A percentile compares a stretch with the other conserved stretches of the same genome.
Conservation (phyloP, 2,113 vertebrate species). For the Campylorhamphus procurvoides region DNA sequence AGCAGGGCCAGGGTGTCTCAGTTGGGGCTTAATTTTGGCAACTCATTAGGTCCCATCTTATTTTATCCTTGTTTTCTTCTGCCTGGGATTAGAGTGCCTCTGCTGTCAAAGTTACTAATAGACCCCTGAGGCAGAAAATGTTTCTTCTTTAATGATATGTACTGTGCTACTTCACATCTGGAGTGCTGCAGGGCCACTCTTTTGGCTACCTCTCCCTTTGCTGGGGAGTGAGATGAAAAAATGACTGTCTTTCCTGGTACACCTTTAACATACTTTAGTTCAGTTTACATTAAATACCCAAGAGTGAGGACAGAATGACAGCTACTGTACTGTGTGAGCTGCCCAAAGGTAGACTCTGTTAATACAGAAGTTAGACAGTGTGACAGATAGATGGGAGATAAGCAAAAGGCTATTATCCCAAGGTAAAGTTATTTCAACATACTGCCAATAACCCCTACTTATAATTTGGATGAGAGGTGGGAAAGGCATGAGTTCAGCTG, state of each 20-base stretch:
- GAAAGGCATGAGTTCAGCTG: constrained; percentile 66
- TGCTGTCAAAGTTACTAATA: constrained; percentile 66
- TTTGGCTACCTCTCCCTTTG: constrained; percentile 63
- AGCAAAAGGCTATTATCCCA: constrained; percentile 77
- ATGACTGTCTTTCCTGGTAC: constrained; percentile 56
- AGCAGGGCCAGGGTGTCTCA: neutral
- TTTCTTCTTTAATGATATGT: constrained; percentile 40
- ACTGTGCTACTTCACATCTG: constrained; percentile 71
- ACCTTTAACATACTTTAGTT: constrained; percentile 74
- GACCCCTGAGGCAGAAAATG: constrained; percentile 55
- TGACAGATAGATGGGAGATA: constrained; percentile 81
- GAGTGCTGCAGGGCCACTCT: constrained; percentile 75
- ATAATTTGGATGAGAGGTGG: constrained; percentile 70
- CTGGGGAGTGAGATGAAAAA: constrained; percentile 59
- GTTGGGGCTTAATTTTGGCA: neutral
- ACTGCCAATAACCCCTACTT: constrained; percentile 71
- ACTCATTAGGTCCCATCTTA: neutral
- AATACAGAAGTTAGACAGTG: constrained; percentile 82
- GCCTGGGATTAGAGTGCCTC: constrained; percentile 36
- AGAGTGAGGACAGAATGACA: constrained; percentile 83
- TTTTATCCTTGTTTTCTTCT: constrained; percentile 11
- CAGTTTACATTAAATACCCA: constrained; percentile 74
- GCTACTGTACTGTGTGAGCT: constrained; percentile 74
- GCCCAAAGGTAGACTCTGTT: constrained; percentile 81
- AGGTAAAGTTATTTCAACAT: constrained; percentile 84